Conservation (phyloP, 1,140 invertebrate species). For the Pentalonia nigronervosa region DNA sequence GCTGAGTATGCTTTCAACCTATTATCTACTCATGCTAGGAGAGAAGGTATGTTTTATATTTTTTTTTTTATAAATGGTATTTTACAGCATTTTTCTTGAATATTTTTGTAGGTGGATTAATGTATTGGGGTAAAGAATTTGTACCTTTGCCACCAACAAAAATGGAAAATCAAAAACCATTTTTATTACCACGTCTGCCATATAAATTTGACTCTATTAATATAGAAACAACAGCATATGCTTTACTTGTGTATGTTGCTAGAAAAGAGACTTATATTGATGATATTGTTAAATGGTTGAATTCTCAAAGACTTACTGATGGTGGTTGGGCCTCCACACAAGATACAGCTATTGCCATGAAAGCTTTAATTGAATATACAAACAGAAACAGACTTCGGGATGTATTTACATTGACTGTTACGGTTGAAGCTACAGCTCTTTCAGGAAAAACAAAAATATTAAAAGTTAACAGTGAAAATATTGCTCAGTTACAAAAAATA, state of each 20-base stretch:
- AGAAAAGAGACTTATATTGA: constrained; percentile 79
- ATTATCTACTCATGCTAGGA: constrained; percentile 71
- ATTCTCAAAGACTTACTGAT: constrained; percentile 87
- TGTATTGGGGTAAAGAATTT: constrained; percentile 83
- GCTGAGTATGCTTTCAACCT: constrained; percentile 84
- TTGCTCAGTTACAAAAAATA: constrained; percentile 77
- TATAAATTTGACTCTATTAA: constrained; percentile 90
- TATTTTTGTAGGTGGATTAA: constrained; percentile 72
- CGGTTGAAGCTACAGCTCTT: constrained; percentile 85
- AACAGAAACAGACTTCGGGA: constrained; percentile 83
- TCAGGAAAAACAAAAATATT: constrained; percentile 72
- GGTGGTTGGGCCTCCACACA: constrained; percentile 95
- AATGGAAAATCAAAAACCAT: constrained; percentile 89
- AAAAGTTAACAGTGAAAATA: constrained; percentile 77
- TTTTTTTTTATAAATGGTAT: constrained; percentile 13
- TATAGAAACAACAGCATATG: constrained; percentile 92
- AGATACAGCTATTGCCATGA: constrained; percentile 88
- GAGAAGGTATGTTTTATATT: constrained; percentile 68
- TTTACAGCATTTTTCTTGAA: background rate
- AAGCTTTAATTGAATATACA: constrained; percentile 90
- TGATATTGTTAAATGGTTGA: constrained; percentile 91
- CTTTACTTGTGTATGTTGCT: constrained; percentile 85
- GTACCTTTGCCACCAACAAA: constrained; percentile 82
- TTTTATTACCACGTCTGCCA: constrained; percentile 83
- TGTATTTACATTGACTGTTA: constrained; percentile 83